A percentile compares a stretch with the other conserved stretches of the same genome.
These are phyloP conservation scores for Hoplodrina ambigua DNA, from an alignment of 2,888 invertebrate species.

Conservation along the genomic window DNA sequence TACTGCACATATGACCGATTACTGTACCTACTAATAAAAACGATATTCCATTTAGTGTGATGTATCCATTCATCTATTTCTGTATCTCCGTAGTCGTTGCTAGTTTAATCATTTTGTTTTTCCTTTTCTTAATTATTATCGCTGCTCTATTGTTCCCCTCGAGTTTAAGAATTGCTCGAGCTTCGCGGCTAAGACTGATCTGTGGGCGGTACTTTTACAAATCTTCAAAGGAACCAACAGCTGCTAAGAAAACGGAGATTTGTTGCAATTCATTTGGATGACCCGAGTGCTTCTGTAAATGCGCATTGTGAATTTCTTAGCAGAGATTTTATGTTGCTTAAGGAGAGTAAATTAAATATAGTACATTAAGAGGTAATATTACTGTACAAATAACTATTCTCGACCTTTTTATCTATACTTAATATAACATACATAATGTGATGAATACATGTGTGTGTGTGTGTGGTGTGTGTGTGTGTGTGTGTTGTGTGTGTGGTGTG, in stretches of 20 bases:
- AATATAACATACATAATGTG: no score
- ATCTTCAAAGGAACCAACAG: slow-evolving; percentile 44
- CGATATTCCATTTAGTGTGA: slow-evolving; percentile 1
- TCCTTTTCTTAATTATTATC: slow-evolving; percentile 55
- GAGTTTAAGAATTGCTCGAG: slow-evolving; percentile 22
- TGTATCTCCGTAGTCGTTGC: slow-evolving; percentile 15
- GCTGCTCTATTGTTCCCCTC: slow-evolving; percentile 43
- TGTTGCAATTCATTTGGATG: slow-evolving; percentile 56
- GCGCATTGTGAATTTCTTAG: slow-evolving; percentile 43
- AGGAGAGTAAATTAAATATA: slow-evolving; percentile 6
- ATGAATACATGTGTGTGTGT: no score
- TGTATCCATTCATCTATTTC: slow-evolving; percentile 11
- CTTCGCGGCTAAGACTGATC: slow-evolving; percentile 34
- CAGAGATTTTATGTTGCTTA: slow-evolving; percentile 31
- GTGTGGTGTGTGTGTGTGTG: no score
- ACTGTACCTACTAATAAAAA: no score
- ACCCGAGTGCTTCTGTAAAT: slow-evolving; percentile 42
- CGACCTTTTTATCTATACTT: no score
- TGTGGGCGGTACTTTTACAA: slow-evolving; percentile 40
- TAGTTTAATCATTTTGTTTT: slow-evolving; percentile 44
- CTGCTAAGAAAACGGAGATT: slow-evolving; percentile 46
- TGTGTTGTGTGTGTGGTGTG: no score
- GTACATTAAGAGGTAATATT: not conserved
- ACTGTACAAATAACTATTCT: not conserved
- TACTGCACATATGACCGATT: no score